A percentile compares a stretch with the other conserved stretches of the same genome.
Evolutionary conservation across 64 coral and sea anemone genomes (phyloP).

Genomic region (Pocillopora damicornis): DNA sequence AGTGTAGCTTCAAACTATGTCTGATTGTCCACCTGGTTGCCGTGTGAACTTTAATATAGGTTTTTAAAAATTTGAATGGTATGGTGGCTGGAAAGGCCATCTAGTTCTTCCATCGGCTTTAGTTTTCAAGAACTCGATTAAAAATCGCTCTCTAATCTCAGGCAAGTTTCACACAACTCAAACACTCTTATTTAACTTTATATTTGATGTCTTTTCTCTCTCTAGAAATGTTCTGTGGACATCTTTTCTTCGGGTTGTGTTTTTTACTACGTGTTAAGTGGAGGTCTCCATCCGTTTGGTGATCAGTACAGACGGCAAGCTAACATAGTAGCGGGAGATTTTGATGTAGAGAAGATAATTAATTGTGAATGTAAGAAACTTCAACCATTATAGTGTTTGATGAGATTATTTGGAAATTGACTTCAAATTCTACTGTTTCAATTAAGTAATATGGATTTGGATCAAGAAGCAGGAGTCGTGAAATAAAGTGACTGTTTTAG

Average conservation of each 20-base stretch:
- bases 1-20: no score
- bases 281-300: slow-evolving; percentile 92
- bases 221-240: slow-evolving; percentile 91
- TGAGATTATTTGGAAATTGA: not conserved
- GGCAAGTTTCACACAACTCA: no score
- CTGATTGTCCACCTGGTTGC: no score
- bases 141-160: no score
- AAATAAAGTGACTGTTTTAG: no score
- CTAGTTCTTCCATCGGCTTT: no score
- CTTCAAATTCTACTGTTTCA: no score
- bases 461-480: no score
- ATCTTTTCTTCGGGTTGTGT: slow-evolving; percentile 94
- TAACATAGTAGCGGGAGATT: slow-evolving; percentile 89
- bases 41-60: no score
- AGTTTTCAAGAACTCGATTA: no score
- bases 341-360: slow-evolving; percentile 76
- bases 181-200: not conserved
- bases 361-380: slow-evolving; percentile 74
- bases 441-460: not conserved
- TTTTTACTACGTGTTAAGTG: slow-evolving; percentile 94
- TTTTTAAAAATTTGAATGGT: no score
- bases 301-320: slow-evolving; percentile 86
- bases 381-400: not conserved
- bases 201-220: not conserved
- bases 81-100: no score